Evolutionary conservation across 1,140 invertebrate species (phyloP), one percentile per base, ranked within the genome.

Genomic region (Drosophila trapezifrons): DNA sequence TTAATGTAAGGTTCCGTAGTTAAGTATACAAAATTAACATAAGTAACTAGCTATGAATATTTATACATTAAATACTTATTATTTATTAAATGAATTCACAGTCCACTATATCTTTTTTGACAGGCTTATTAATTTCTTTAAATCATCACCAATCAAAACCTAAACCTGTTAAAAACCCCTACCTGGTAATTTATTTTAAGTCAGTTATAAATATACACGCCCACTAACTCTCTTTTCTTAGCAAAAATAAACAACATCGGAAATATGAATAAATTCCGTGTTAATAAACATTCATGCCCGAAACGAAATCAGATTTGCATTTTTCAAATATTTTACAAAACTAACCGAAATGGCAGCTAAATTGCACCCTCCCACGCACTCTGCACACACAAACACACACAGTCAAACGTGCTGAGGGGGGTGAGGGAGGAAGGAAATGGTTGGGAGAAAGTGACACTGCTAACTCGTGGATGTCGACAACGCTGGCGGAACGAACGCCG

Each of bases 391-490:
- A 29, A 43, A 37, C 22, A 20, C 56, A 57, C 22, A 25, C 56
- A 38, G 18, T 5, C 38, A 5, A 10, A 47, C 46, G 17, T 20
- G 45, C 17, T 8, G 18, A n/a, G 35, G 32, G 4, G n/a, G 5
- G 4, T 10, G 37, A 29, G 27, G 12, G 12, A 10, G 40, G 8
- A 9, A 13, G 55, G 13, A 42, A 51, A 52, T 32, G 22, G 60
- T 13, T 29, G 32, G 60, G 35, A 65, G 65, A 69, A 69, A 66
- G 59, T 45, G 62, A 47, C 76, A 66, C 29, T 59, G 66, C 65
- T 80, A 80, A 69, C 62, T 80, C 77, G 77, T 73, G 65, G 74
- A 73, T 72, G 80, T 57, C 71, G 76, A 82, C 67, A 71, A 35
- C 69, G 71, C 51, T 60, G 56, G 65, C 65, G 65, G 65, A 69